phyloP scores from a whole-genome alignment of 2,113 vertebrate species.

The Petromus typicus region DNA sequence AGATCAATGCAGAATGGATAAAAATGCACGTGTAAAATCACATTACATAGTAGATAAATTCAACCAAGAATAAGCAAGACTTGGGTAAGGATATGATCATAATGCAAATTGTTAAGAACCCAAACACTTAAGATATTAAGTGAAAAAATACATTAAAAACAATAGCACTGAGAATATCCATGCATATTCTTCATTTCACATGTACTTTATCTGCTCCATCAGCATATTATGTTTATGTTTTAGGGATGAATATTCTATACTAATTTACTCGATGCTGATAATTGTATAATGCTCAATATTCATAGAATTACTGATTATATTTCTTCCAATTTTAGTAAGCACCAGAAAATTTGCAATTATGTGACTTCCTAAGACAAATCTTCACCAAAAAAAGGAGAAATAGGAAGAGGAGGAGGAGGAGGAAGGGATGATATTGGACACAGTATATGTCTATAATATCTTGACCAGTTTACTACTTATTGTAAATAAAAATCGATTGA shows the following conservation, averaged over 20 bases:
- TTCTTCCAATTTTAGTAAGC: not conserved
- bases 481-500: not conserved
- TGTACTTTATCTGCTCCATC: not conserved
- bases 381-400: not conserved
- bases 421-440: not conserved
- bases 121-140: not conserved
- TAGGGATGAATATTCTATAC: not conserved
- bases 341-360: not conserved
- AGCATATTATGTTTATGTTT: not conserved
- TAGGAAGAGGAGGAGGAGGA: no score
- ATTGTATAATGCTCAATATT: not conserved
- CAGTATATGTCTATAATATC: not conserved
- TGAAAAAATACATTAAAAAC: not conserved
- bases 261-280: not conserved
- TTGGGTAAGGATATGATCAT: not conserved
- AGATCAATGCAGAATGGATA: not conserved
- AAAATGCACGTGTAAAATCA: constrained; percentile 3
- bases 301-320: constrained; percentile 17
- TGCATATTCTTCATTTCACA: not conserved
- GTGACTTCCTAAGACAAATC: not conserved
- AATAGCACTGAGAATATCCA: not conserved
- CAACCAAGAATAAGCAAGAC: not conserved
- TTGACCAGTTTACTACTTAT: not conserved
- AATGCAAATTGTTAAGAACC: not conserved
- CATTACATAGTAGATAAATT: not conserved